Base-by-base conservation (phyloP, 2,888 invertebrate genomes). In the Orthosia gracilis region DNA sequence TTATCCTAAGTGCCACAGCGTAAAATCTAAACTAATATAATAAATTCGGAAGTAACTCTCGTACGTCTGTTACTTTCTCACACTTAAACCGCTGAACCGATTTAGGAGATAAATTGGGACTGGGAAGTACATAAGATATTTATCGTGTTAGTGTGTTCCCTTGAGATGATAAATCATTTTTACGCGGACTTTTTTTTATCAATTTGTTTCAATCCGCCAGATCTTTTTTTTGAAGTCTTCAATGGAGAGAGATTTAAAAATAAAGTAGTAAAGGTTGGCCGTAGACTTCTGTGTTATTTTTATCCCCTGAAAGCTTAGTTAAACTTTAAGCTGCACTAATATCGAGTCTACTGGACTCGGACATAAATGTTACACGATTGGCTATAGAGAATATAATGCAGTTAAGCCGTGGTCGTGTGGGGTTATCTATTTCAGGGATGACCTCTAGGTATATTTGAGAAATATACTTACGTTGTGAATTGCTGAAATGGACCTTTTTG, bases 191-290 rank as follows among this genome's bases (percentile, higher is more conserved):
- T 4, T 15, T n/a, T 78, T 68, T 50, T 21, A 12, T 15, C 11
- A 47, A 55, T 64, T n/a, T 61, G 58, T 62, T 66, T 79, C 3
- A 18, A 40, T 26, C 11, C 11, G 7, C 13, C 7, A 54, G 21
- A 26, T 45, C 4, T 21, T 49, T 67, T n/a, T 77, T 81, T 54
- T 31, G 47, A 11, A 65, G 17, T 65, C 12, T 68, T 68, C 40
- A 82, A 69, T 70, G 26, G 18, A 50, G 23, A 9, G 9, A 45
- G 52, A 31, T 61, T 65, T 82, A 54, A 76, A 71, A 76, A 71
- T 68, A 81, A 68, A 67, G 31, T 52, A 26, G 47, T 26, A 55
- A 64, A 67, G 55, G 76, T 31, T 55, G 7, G 11, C 4, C 13
- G 45, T 57, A n/a, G 26, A 15, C 26, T 40, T 11, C n/a, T 55